Evolutionary conservation across 2,797 vertebrate species (phyloP).

Genomic region (Lacerta agilis): DNA sequence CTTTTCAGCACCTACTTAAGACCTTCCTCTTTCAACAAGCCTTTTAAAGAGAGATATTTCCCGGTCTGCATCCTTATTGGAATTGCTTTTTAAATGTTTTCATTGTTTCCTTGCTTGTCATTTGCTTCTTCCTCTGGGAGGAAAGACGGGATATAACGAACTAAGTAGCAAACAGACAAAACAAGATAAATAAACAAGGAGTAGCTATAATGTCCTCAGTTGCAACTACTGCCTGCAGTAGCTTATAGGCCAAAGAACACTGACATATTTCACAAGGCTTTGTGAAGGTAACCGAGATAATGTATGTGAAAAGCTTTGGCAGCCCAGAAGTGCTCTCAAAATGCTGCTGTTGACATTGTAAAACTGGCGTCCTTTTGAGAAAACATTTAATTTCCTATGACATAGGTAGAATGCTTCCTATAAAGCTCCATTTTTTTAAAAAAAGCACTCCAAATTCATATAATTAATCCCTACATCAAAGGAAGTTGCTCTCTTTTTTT

Average conservation of each 20-base stretch:
- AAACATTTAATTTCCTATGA: neutral
- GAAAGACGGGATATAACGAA: too few relatives aligned
- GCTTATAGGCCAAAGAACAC: neutral
- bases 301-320: neutral
- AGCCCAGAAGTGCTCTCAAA: neutral
- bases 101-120: too few relatives aligned
- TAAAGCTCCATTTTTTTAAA: neutral
- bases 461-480: slow-evolving; percentile 11
- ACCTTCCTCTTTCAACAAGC: too few relatives aligned
- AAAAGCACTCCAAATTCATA: neutral
- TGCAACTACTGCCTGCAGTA: neutral
- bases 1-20: too few relatives aligned
- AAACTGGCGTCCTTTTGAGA: neutral
- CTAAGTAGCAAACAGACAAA: too few relatives aligned
- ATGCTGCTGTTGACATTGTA: neutral
- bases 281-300: neutral
- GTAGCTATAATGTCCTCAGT: neutral
- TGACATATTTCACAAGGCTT: neutral
- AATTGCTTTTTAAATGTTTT: too few relatives aligned
- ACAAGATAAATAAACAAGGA: too few relatives aligned
- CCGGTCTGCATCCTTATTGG: too few relatives aligned
- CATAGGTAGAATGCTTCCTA: neutral
- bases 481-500: neutral
- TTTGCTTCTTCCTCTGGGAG: too few relatives aligned
- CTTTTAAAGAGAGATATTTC: too few relatives aligned